Evolutionary conservation across 2,888 invertebrate genomes (phyloP), one percentile per base, ranked within the genome.

Genomic region (Notodonta ziczac): DNA sequence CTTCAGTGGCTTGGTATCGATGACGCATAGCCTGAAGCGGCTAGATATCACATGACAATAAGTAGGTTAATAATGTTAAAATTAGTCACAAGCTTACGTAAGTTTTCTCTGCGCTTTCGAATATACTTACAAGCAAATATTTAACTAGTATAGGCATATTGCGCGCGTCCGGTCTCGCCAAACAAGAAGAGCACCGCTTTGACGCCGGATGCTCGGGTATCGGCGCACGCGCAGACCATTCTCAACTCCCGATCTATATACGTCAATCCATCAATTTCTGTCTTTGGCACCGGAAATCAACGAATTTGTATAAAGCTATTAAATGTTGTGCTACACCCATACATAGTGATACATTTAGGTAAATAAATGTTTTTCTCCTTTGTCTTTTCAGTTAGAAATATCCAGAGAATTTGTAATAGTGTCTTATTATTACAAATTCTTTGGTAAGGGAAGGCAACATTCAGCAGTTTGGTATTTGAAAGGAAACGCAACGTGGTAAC

Each of bases 241-340:
- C 74, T 70, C 64, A 70, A 77, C 68, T 78, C 74, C 76, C 76
- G 81, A 82, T 85, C 81, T 72, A 80, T 76, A 80, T 83, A 83
- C 77, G 82, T 84, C 84, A 79, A 85, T 88, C 86, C 77, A 84
- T 86, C 83, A 85, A 83, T 76, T 81, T 79, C 78, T 70, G 60
- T 73, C 75, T 70, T 70, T 73, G 63, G 72, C 73, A 72, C 75
- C 77, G 78, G 77, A 82, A 83, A 74, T 65, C 44, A 24, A 44
- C 16, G 16, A 44, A 24, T 16, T 56, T 44, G 44, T 56, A 42
- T 44, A 56, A 44, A 24, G 54, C n/a, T 10, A 16, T 55, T 55
- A 35, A 54, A 54, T 5, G 13, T 54, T 9, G 16, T 24, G 53
- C 5, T 32, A 32, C 32, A 35, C 9, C 44, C 14, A 48, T 13